A percentile compares a stretch with the other conserved stretches of the same genome.
Conservation (phyloP, 1,140 invertebrate genomes). For the Acromyrmex heyeri region DNA sequence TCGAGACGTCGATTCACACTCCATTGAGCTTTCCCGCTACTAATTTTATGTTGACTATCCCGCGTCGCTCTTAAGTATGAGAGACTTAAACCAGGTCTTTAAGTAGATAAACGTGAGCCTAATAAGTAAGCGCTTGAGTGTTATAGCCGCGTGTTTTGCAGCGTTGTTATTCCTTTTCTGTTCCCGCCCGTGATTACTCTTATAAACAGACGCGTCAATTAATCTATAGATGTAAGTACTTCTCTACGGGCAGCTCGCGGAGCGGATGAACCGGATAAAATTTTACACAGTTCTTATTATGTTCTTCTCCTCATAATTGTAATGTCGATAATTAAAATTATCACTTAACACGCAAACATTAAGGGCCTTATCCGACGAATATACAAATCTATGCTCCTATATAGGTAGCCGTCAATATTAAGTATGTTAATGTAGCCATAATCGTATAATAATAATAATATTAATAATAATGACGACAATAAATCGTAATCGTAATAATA, state of each 20-base stretch:
- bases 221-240: constrained; percentile 67
- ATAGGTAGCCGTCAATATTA: constrained; percentile 70
- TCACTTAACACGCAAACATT: constrained; percentile 80
- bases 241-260: constrained; percentile 66
- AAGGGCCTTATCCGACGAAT: constrained; percentile 81
- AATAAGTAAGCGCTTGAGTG: constrained; percentile 58
- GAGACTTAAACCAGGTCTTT: constrained; percentile 19
- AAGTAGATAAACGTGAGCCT: constrained; percentile 50
- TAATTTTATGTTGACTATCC: background rate
- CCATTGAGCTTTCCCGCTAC: constrained; percentile 29
- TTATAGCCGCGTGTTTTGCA: constrained; percentile 30
- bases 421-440: constrained; percentile 68
- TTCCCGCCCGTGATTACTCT: constrained; percentile 63
- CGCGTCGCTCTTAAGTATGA: constrained; percentile 22
- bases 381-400: constrained; percentile 82
- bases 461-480: constrained; percentile 76
- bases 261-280: constrained; percentile 65
- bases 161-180: background rate
- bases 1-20: constrained; percentile 12
- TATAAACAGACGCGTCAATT: constrained; percentile 65
- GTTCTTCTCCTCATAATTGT: constrained; percentile 40
- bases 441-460: constrained; percentile 70
- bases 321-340: constrained; percentile 78
- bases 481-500: constrained; percentile 76
- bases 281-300: constrained; percentile 71